A percentile compares a stretch with the other conserved stretches of the same genome.
phyloP scores from a whole-genome alignment of 2,888 invertebrate species.

The Anoncus sp. region DNA sequence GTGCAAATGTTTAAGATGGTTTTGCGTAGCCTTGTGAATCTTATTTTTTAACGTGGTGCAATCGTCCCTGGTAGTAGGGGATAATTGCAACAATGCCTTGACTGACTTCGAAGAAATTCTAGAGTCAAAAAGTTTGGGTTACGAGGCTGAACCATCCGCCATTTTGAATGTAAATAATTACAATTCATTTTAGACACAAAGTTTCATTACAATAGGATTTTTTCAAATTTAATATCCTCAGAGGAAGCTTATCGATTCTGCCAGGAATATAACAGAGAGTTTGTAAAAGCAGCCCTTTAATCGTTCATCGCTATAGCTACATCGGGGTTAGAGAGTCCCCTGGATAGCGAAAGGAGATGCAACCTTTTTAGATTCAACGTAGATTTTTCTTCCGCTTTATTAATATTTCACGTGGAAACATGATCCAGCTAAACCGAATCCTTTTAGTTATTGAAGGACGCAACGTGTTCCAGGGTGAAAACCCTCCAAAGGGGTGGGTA shows the following conservation, averaged over 20 bases:
- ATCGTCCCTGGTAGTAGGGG: too few relatives aligned
- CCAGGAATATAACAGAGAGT: not conserved
- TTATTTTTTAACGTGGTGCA: too few relatives aligned
- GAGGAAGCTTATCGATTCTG: not conserved
- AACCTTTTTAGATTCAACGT: constrained; percentile 24
- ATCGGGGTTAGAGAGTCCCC: not conserved
- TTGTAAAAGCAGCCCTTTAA: constrained; percentile 1
- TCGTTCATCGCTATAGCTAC: constrained; percentile 8
- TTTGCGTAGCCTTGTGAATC: too few relatives aligned
- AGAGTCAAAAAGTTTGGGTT: too few relatives aligned
- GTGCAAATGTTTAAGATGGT: too few relatives aligned
- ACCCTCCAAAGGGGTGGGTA: constrained; percentile 46
- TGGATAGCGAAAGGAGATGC: not conserved
- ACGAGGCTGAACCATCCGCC: too few relatives aligned
- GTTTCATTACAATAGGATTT: too few relatives aligned
- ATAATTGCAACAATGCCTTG: too few relatives aligned
- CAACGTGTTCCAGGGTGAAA: constrained; percentile 3
- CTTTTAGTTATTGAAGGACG: constrained; percentile 57
- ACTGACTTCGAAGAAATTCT: too few relatives aligned
- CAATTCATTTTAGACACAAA: too few relatives aligned
- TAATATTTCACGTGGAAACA: constrained; percentile 59
- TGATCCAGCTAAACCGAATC: constrained; percentile 49
- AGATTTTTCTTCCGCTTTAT: constrained; percentile 49
- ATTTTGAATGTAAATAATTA: too few relatives aligned
- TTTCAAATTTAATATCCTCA: not conserved